Base-by-base conservation (phyloP, 2,888 invertebrate genomes). In the Plagiodera versicolora region DNA sequence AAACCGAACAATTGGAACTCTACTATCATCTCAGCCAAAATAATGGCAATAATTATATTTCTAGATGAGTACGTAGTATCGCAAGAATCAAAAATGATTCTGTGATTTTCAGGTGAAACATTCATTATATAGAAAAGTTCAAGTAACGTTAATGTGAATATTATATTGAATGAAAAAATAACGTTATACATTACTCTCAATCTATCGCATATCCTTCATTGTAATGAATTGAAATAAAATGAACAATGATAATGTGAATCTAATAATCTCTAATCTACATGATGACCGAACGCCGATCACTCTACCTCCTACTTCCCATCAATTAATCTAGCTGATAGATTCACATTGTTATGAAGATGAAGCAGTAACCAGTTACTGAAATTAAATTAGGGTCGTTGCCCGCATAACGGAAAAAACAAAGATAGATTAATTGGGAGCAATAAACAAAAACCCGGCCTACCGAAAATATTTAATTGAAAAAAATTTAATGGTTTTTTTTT, bases 391-490 rank as follows among this genome's bases (percentile, higher is more conserved):
- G 52, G 35, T 52, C 52, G 52, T 39, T 39, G 52, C 39, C 52
- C 52, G 30, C 39, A 19, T 39, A 39, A 52, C 52, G 52, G 52
- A 35, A 52, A 39, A 35, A 17, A 52, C 19, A 52, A 52, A n/a
- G 17, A 35, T 52, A 14, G 5, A 52, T 52, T 52, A 52, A 39
- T 52, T n/a, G 14, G 39, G 14, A 39, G 39, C 39, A 39, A 52
- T 39, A 14, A 39, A 8, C 35, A 39, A 10, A 20, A 52, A 52
- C 35, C 52, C 35, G 52, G 35, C 20, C 20, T 39, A 52, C 52
- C 39, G 52, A 52, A 52, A 52, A 52, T 39, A 52, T 52, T 39
- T 39, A 19, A 35, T 20, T 19, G 20, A 52, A 20, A 39, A 20
- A 30, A 51, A 10, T 28, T 4, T 28, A 39, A 39, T 10, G 11